These are phyloP conservation scores for Augochlora pura DNA, from an alignment of 1,140 invertebrate genomes.

Conservation along the genomic window DNA sequence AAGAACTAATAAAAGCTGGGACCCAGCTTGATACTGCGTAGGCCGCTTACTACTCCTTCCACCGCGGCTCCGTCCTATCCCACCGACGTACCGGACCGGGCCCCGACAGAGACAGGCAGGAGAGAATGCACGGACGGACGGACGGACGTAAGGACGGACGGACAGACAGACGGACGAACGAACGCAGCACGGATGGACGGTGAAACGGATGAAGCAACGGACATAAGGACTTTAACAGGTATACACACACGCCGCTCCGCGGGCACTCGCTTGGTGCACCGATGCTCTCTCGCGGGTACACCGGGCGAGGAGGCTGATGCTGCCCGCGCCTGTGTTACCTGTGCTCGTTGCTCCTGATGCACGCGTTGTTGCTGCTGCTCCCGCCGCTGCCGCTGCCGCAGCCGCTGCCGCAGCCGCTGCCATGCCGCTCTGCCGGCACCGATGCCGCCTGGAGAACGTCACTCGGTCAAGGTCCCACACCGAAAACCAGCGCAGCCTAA, in stretches of 20 bases:
- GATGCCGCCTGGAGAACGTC: conserved; percentile 54
- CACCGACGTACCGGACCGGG: conserved; percentile 52
- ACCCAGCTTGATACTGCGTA: conserved; percentile 76
- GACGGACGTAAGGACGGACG: conserved; percentile 44
- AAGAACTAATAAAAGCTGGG: conserved; percentile 78
- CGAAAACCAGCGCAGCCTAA: conserved; percentile 64
- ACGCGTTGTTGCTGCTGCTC: background rate
- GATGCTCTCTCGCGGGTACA: background rate
- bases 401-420: conserved; percentile 1
- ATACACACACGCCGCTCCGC: conserved; percentile 31
- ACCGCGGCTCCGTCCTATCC: conserved; percentile 67
- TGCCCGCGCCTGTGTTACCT: background rate
- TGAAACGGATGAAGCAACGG: conserved; percentile 12
- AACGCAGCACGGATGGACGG: conserved; percentile 13
- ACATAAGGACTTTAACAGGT: conserved; percentile 53
- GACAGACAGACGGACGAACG: conserved; percentile 25
- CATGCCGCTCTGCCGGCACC: background rate
- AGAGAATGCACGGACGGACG: conserved; percentile 47
- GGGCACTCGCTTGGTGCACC: background rate
- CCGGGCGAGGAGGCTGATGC: background rate
- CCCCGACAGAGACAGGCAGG: conserved; percentile 41
- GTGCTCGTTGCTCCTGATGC: background rate
- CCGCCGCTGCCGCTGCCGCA: background rate
- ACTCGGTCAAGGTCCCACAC: conserved; percentile 77
- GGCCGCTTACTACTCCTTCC: conserved; percentile 77